Evolutionary conservation across 2,113 vertebrate genomes (phyloP), one percentile per base, ranked within the genome.

Genomic region (Saccopteryx bilineata): DNA sequence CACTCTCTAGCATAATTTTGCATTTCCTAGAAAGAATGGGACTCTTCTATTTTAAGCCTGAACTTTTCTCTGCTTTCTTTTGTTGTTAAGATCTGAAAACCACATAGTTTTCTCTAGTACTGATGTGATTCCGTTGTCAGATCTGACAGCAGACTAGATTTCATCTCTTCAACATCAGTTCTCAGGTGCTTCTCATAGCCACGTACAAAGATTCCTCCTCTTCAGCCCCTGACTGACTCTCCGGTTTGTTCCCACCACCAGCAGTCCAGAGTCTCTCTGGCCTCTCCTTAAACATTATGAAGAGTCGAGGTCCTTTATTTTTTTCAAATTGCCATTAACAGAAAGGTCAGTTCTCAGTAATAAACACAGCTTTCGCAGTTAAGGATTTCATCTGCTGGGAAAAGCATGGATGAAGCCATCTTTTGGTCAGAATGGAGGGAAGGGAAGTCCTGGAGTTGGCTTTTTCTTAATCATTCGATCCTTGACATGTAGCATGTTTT

Each of bases 291-390:
- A 86, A 75, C 26, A 79, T 33, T 72, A 54, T 33, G 7, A 83
- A 33, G 46, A 66, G 19, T 33, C 54, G 81, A 83, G 21, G n/a
- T 66, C 87, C 68, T 95, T 79, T 90, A 33, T 54, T 72, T 91
- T 39, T 69, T 89, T 91, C 79, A 74, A 79, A 72, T 79, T 52
- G 56, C 46, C 87, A 52, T 2, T 56, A 72, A 60, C 12, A 93
- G 74, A 96, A 93, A 97, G 69, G 83, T 95, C 96, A 92, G 48
- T 90, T 93, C 87, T 96, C 1, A n/a, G 54, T 46, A 89, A 61
- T 52, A 85, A 96, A 97, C 26, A 65, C 15, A 66, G 65, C 9
- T 76, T 71, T 60, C 68, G 63, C 95, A 74, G 91, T 54, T 13
- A 28, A 56, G 61, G 46, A 93, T 93, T 80, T 89, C 76, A 33